Percentiles rank a stretch among this genome's conserved stretches.
Evolutionary conservation across 2,888 invertebrate genomes (phyloP).

Genomic region (Acanthosepion pharaonis): DNA sequence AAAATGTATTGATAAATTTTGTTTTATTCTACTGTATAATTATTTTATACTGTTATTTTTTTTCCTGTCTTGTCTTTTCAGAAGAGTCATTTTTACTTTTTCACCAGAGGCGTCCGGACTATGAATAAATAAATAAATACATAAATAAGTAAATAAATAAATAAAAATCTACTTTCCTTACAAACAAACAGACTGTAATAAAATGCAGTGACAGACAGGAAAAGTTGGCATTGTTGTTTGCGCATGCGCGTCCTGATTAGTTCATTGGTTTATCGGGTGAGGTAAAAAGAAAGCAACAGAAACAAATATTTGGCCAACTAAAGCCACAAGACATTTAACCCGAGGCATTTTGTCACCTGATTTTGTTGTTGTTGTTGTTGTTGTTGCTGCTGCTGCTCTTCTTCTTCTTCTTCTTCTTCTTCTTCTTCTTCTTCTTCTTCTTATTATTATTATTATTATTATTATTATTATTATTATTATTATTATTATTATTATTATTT

Average conservation of each 20-base stretch:
- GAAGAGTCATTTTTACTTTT: background rate
- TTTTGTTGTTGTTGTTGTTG: no score
- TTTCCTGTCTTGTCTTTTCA: background rate
- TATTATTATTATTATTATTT: no score
- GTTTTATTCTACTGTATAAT: no score
- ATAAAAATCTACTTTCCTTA: background rate
- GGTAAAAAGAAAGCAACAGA: no score
- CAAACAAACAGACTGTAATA: background rate
- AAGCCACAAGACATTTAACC: background rate
- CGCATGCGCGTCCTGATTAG: background rate
- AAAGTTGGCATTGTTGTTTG: background rate
- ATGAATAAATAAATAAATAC: background rate
- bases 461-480: no score
- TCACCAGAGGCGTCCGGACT: background rate
- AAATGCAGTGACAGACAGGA: background rate
- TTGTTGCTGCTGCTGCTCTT: fast-evolving
- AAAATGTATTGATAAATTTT: no score
- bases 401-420: no score
- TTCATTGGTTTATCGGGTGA: background rate
- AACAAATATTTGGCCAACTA: background rate
- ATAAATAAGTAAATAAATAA: background rate
- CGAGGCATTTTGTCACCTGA: no score
- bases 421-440: no score
- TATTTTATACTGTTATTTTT: background rate
- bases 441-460: no score